These are phyloP conservation scores for Phrynosoma platyrhinos DNA, from an alignment of 2,113 vertebrate genomes.

Conservation along the genomic window DNA sequence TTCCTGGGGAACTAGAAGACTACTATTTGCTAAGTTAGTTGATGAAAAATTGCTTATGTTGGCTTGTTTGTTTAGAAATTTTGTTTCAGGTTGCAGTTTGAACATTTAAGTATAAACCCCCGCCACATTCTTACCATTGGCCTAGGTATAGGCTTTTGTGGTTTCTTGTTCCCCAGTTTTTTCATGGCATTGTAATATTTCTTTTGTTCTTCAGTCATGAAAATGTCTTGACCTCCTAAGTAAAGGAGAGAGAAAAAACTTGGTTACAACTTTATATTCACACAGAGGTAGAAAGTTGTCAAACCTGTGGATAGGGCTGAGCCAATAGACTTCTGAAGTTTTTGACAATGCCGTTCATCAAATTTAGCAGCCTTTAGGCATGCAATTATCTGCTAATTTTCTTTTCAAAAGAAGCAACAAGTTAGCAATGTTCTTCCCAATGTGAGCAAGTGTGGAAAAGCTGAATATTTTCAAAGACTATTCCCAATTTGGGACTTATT, in stretches of 20 bases:
- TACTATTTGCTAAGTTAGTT: neutral
- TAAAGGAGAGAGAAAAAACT: constrained; percentile 77
- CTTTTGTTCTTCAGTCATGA: constrained; percentile 88
- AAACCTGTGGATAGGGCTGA: neutral
- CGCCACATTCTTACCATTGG: constrained; percentile 74
- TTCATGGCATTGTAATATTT: constrained; percentile 89
- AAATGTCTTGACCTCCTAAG: constrained; percentile 88
- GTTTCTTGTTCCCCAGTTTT: constrained; percentile 86
- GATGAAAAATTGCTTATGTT: neutral
- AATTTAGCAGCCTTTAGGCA: too few species aligned
- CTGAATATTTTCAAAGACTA: too few species aligned
- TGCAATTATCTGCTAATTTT: too few species aligned
- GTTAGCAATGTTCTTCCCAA: too few species aligned
- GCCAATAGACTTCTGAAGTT: neutral
- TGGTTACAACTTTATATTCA: constrained; percentile 64
- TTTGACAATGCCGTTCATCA: neutral
- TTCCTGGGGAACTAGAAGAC: neutral
- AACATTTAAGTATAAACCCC: constrained; percentile 5
- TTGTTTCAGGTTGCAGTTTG: neutral
- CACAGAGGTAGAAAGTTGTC: neutral
- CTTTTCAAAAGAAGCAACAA: too few species aligned
- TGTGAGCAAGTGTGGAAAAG: too few species aligned
- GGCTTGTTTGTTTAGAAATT: neutral
- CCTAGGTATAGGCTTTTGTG: constrained; percentile 85
- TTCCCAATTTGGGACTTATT: too few species aligned